These are phyloP conservation scores for Cirrhinus mrigala DNA, from an alignment of 2,797 vertebrate species.

Conservation along the genomic window DNA sequence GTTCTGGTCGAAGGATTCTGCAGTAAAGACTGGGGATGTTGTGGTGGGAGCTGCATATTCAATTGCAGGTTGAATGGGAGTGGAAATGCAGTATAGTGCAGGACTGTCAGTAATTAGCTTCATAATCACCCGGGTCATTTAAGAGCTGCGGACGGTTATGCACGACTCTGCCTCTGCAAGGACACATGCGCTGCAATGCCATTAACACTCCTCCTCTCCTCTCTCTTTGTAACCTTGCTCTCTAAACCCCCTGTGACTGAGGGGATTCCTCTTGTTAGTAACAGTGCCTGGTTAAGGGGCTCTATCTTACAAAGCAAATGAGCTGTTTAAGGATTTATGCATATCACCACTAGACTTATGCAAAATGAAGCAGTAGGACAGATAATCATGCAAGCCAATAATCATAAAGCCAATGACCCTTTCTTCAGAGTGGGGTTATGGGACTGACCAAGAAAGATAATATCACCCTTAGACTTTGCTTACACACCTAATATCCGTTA, in stretches of 20 bases:
- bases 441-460: conserved; percentile 46
- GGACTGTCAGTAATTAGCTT: conserved; percentile 83
- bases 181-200: conserved; percentile 46
- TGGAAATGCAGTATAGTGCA: conserved; percentile 86
- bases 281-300: conserved; percentile 53
- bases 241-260: conserved; percentile 22
- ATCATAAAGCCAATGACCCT: conserved; percentile 58
- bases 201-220: conserved; percentile 51
- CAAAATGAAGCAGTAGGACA: conserved; percentile 55
- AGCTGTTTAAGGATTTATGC: conserved; percentile 75
- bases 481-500: neutral
- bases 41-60: conserved; percentile 74
- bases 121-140: conserved; percentile 85
- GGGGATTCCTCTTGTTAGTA: conserved; percentile 74
- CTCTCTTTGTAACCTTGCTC: conserved; percentile 50
- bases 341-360: conserved; percentile 65
- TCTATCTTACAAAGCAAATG: conserved; percentile 71
- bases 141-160: conserved; percentile 77
- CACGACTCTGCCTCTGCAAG: conserved; percentile 56
- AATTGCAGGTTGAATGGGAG: conserved; percentile 74
- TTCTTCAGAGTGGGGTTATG: conserved; percentile 39
- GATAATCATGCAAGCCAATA: conserved; percentile 53
- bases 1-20: conserved; percentile 77
- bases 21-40: conserved; percentile 73
- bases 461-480: conserved; percentile 30